phyloP scores from a whole-genome alignment of 2,888 invertebrate genomes.

The Tenthredo notha region DNA sequence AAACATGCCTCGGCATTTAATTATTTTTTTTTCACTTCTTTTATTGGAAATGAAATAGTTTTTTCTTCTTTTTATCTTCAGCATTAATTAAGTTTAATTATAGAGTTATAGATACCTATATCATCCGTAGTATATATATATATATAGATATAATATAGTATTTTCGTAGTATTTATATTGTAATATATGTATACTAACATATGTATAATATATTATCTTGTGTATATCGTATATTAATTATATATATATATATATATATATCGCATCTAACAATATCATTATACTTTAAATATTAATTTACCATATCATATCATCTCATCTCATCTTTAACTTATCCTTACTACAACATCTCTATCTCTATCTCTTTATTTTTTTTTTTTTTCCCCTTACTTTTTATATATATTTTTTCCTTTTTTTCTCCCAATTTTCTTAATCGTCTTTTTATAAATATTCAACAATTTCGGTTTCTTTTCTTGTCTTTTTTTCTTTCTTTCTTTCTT shows the following conservation, averaged over 20 bases:
- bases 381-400: background rate
- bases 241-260: constrained; percentile 34
- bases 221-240: constrained; percentile 60
- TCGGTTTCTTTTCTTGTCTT: background rate
- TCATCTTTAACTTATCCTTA: background rate
- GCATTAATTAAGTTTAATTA: background rate
- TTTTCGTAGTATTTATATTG: constrained; percentile 64
- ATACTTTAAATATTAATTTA: constrained; percentile 40
- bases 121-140: constrained; percentile 55
- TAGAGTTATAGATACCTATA: background rate
- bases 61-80: background rate
- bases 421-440: background rate
- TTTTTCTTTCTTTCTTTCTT: background rate
- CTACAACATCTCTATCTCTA: constrained; percentile 11
- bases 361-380: background rate
- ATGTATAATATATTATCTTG: constrained; percentile 60
- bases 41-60: constrained; percentile 65
- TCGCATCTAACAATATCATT: constrained; percentile 44
- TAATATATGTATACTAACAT: constrained; percentile 61
- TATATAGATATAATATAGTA: constrained; percentile 55
- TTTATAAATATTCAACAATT: constrained; percentile 50
- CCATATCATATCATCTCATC: constrained; percentile 29
- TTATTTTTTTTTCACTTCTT: constrained; percentile 56
- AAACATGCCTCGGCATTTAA: background rate
- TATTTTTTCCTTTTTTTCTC: background rate